Evolutionary conservation across 1,140 invertebrate species (phyloP).

Genomic region (Steinernema feltiae): DNA sequence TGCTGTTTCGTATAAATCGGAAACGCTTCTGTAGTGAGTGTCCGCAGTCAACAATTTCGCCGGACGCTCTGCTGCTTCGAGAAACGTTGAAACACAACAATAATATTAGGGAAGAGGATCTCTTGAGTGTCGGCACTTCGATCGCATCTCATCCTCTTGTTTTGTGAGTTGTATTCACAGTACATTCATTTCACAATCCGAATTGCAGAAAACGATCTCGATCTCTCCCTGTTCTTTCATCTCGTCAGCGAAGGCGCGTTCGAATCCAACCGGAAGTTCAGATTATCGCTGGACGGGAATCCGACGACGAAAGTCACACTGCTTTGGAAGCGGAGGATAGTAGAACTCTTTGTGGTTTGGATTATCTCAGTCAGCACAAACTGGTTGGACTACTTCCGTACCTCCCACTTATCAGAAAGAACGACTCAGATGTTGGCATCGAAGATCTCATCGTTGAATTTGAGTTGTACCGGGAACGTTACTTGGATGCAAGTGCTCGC

Average conservation of each 20-base stretch:
- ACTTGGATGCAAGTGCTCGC: slow-evolving; percentile 2
- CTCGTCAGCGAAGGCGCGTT: neutral
- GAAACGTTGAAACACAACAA: neutral
- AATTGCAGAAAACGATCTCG: neutral
- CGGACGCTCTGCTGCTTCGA: neutral
- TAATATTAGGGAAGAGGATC: neutral
- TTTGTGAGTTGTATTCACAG: neutral
- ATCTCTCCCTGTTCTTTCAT: neutral
- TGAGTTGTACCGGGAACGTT: neutral
- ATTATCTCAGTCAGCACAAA: neutral
- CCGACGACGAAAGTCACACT: neutral
- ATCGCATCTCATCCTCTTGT: neutral
- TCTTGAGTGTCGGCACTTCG: neutral
- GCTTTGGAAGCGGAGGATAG: neutral
- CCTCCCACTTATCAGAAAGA: neutral
- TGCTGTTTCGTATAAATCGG: neutral
- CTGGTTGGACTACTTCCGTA: neutral
- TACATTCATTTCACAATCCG: neutral
- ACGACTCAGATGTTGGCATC: neutral
- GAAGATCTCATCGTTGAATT: neutral
- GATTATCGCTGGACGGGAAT: neutral
- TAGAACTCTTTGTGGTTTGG: neutral
- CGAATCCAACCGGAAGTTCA: neutral
- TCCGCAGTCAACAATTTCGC: neutral
- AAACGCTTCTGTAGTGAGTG: neutral